Evolutionary conservation across 2,888 invertebrate genomes (phyloP), one percentile per base, ranked within the genome.

Genomic region (Hyles lineata): DNA sequence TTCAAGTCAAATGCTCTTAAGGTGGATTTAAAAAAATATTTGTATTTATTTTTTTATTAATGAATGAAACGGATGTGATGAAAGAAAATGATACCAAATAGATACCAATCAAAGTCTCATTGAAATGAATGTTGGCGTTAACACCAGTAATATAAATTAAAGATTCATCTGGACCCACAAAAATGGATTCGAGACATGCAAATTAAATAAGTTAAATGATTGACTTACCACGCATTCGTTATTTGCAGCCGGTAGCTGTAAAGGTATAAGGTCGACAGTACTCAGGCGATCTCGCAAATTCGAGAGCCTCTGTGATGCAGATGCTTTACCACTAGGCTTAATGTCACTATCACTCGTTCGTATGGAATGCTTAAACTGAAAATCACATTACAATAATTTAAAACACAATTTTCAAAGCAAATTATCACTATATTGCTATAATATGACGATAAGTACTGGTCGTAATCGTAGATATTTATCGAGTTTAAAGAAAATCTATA

Each of bases 221-320:
- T 72, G 71, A 85, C 88, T 80, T 73, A 92, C 89, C 83, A 88
- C 62, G 75, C 83, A 85, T 77, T 91, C 92, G 70, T 89, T 90
- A 78, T 84, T 89, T 62, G 87, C 82, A 25, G 90, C 91, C 35
- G 94, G 94, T 23, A 94, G 81, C 75, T 92, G 92, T 76, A 94
- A 81, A 4, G 94, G 94, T 80, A 94, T 94, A 29, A 91, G 83
- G 79, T 94, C 93, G 23, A 92, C 92, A 15, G 92, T 91, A 75
- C 85, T 93, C 7, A 94, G 83, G 23, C 90, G 89, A 76, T 94
- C 93, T 76, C 93, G 84, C 74, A 94, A 79, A 78, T 92, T 93
- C 1, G 90, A 91, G 67, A 94, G 86, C 76, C 94, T 87, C 77
- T 94, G 93, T 43, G 94, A 93, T 29, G 94, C 94, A n/a, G 94